These are phyloP conservation scores for Anneissia japonica DNA, from an alignment of 35 echinoderm and acorn worm species.

Conservation along the genomic window DNA sequence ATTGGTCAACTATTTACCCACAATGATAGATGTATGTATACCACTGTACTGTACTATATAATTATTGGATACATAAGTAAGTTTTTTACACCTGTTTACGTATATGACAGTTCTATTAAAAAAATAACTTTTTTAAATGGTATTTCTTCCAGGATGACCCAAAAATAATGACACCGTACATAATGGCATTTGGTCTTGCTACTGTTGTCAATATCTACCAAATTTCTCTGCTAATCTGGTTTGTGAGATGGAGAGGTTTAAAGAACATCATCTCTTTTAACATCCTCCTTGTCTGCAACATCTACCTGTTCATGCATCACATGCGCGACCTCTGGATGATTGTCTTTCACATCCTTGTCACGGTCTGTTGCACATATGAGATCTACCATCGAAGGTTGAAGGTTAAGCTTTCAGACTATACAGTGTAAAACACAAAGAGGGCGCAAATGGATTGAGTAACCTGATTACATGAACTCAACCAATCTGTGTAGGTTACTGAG, in stretches of 20 bases:
- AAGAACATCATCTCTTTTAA: background rate
- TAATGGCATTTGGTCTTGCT: background rate
- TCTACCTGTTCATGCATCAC: background rate
- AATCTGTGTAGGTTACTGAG: no score
- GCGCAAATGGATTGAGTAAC: no score
- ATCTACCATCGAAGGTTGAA: background rate
- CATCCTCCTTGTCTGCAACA: background rate
- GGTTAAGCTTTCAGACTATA: background rate
- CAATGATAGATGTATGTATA: background rate
- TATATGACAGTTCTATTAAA: no score
- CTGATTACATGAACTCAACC: no score
- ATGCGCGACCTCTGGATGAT: background rate
- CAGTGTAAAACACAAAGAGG: background rate
- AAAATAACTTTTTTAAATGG: background rate
- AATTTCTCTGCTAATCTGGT: background rate
- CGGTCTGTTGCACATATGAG: background rate
- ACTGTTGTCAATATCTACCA: background rate
- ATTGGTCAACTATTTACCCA: background rate
- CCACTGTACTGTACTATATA: no score
- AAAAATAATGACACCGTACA: background rate
- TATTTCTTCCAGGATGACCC: background rate
- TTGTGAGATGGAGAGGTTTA: background rate
- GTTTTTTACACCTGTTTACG: no score
- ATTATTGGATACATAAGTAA: no score
- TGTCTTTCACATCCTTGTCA: background rate